Evolutionary conservation across 2,888 invertebrate genomes (phyloP).

Genomic region (Mesoligia furuncula): DNA sequence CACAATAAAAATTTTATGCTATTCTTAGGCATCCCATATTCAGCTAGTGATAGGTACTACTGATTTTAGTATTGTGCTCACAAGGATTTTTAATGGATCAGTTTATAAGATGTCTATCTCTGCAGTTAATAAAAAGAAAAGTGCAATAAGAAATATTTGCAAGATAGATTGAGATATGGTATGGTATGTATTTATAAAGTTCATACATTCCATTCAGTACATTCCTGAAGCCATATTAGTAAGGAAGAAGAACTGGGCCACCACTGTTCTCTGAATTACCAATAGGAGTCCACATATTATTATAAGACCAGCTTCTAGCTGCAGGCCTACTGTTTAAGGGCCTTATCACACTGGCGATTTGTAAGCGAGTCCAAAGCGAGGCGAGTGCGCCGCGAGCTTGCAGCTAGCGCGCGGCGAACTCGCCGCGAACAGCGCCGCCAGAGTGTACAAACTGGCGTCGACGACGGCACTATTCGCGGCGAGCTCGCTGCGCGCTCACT

Average conservation of each 20-base stretch:
- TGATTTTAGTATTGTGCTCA: not conserved
- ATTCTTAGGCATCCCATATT: constrained; percentile 9
- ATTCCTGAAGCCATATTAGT: constrained; percentile 33
- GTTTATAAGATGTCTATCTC: not conserved
- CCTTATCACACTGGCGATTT: too few species aligned
- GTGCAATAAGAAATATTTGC: constrained; percentile 30
- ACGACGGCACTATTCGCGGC: too few species aligned
- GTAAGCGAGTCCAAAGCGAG: too few species aligned
- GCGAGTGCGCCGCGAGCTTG: too few species aligned
- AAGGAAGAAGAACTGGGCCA: not conserved
- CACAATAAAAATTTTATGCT: constrained; percentile 25
- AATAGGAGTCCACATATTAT: not conserved
- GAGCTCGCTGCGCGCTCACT: too few species aligned
- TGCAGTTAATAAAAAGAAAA: constrained; percentile 12
- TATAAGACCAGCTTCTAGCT: not conserved
- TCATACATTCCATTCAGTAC: not conserved
- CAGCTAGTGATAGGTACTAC: not conserved
- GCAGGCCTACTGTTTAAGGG: not conserved
- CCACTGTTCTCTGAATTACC: not conserved
- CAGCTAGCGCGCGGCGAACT: too few species aligned
- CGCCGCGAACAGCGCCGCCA: too few species aligned
- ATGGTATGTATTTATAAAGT: not conserved
- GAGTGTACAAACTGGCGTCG: too few species aligned
- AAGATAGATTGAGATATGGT: constrained; percentile 23
- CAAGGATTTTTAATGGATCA: not conserved